Evolutionary conservation across 2,113 vertebrate genomes (phyloP), one percentile per base, ranked within the genome.

Genomic region (Accipiter cooperii): DNA sequence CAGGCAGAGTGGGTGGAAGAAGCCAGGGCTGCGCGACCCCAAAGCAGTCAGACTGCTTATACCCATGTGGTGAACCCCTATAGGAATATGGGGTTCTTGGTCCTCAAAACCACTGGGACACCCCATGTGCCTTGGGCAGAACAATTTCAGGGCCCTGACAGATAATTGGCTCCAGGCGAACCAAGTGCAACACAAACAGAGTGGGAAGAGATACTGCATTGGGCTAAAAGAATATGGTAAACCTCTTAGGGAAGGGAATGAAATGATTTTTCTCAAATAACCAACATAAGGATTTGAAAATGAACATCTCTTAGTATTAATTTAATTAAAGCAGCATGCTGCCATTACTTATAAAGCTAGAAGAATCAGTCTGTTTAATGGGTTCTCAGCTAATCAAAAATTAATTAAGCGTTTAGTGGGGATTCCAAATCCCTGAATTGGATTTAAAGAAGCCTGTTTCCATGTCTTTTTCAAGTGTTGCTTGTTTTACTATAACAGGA

Each of bases 361-460:
- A 98, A 98, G 97, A 98, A 97, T 97, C 97, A 96, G 95, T 87
- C 95, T 97, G 96, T 97, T 98, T 98, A 98, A 98, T 98, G 98
- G 98, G 98, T 98, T 98, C 98, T 98, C 98, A 97, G 96, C 98
- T 98, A 98, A 98, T 98, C 97, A 98, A 98, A 98, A 98, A 98
- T 98, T 98, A 98, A 98, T 98, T 98, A 98, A 98, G 98, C 93
- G 91, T 98, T 98, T 98, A 98, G 97, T 97, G 96, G 97, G 98
- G 98, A 98, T 98, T 98, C 97, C 93, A 87, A 98, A 98, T 98
- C 98, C 96, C 97, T 96, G 96, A 97, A 98, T 97, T 98, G 97
- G 97, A 98, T 98, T 98, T 98, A 91, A 97, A 96, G 95, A 97
- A 97, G 95, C 94, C 97, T 94, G 96, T 97, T 97, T 94, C 97